Conservation (phyloP, 2,113 vertebrate species). For the Catagonus wagneri region DNA sequence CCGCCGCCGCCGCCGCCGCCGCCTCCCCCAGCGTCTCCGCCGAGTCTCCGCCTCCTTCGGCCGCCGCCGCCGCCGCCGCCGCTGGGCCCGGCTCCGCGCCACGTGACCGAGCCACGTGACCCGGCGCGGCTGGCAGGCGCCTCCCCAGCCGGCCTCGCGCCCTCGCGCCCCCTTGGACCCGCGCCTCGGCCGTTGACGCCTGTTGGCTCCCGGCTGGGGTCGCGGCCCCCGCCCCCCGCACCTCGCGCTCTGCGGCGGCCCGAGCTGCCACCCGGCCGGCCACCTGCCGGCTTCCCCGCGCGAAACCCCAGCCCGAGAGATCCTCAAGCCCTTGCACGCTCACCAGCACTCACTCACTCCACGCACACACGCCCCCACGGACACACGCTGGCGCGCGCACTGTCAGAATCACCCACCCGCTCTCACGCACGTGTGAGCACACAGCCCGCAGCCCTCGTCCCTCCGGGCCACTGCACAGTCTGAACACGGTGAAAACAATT, state of each 20-base stretch:
- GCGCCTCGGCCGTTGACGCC: not conserved
- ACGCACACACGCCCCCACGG: not conserved
- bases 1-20: conserved; percentile 55
- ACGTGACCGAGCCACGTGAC: conserved; percentile 73
- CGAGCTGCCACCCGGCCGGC: not conserved
- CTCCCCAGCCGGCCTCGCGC: not conserved
- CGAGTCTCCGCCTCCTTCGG: conserved; percentile 65
- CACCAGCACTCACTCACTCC: not conserved
- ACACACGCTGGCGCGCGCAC: not conserved
- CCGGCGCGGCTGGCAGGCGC: conserved; percentile 31
- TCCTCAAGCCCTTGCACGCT: not conserved
- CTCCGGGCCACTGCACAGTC: not conserved
- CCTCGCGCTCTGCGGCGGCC: not conserved
- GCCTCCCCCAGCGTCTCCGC: conserved; percentile 43
- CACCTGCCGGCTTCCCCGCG: not conserved
- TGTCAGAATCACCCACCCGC: no score
- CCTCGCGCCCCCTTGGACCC: not conserved
- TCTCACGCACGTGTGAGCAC: not conserved
- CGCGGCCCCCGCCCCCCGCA: no score
- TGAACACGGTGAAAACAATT: accelerated
- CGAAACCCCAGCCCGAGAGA: not conserved
- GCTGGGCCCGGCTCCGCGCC: conserved; percentile 60
- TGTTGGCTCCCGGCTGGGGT: no score
- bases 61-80: conserved; percentile 56
- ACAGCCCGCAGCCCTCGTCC: not conserved